Conservation (phyloP, 37 sponge, comb jelly and placozoan species). For the Spongia lamella region DNA sequence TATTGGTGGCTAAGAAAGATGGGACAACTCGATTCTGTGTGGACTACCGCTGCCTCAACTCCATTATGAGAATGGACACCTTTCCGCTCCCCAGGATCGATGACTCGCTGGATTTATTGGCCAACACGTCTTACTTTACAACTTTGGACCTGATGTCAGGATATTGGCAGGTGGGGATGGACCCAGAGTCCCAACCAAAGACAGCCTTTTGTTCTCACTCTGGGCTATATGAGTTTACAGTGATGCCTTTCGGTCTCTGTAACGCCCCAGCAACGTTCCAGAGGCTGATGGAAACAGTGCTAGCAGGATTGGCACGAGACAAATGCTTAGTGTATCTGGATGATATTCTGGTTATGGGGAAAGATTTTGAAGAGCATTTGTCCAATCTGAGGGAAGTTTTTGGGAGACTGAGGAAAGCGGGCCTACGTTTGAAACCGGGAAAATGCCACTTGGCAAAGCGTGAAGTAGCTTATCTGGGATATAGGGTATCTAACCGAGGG, state of each 20-base stretch:
- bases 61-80: slow-evolving; percentile 46
- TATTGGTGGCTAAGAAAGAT: slow-evolving; percentile 51
- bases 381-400: slow-evolving; percentile 34
- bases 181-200: slow-evolving; percentile 8
- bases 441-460: slow-evolving; percentile 20
- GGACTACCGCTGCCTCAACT: slow-evolving; percentile 61
- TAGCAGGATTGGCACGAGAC: slow-evolving; percentile 2
- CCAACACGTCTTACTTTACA: slow-evolving; percentile 24
- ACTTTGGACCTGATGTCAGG: slow-evolving; percentile 42
- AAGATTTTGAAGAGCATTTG: slow-evolving; percentile 36
- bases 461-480: slow-evolving; percentile 29
- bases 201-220: slow-evolving; percentile 23
- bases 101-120: slow-evolving; percentile 44
- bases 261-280: slow-evolving; percentile 37
- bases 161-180: no score
- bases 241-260: slow-evolving; percentile 31
- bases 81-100: slow-evolving; percentile 62
- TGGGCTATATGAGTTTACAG: slow-evolving; percentile 22
- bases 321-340: slow-evolving; percentile 43
- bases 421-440: slow-evolving; percentile 25
- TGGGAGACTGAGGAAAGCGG: not conserved
- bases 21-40: slow-evolving; percentile 52
- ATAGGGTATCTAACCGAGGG: slow-evolving; percentile 38
- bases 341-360: slow-evolving; percentile 35
- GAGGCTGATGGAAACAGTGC: slow-evolving; percentile 28